Conservation (phyloP, 1,140 invertebrate species). For the Drosophila ambigua region DNA sequence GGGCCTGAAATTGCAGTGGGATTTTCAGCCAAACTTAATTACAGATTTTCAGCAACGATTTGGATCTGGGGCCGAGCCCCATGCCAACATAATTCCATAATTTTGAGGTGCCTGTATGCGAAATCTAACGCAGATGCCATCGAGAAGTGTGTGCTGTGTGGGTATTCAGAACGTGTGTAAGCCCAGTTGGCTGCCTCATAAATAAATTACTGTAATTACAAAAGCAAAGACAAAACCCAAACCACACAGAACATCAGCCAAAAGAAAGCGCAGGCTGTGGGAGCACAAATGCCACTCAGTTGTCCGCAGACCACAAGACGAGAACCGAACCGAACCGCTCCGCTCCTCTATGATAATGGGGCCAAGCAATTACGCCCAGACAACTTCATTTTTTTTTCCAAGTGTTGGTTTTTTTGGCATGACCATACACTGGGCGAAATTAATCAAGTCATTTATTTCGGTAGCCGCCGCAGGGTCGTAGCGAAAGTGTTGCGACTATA, state of each 20-base stretch:
- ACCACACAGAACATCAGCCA: neutral
- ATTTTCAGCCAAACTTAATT: slow-evolving; percentile 36
- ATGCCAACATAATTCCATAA: slow-evolving; percentile 42
- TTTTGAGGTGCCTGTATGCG: slow-evolving; percentile 12
- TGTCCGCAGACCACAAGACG: slow-evolving; percentile 35
- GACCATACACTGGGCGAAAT: slow-evolving; percentile 63
- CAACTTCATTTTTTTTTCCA: slow-evolving; percentile 51
- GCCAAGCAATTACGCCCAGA: slow-evolving; percentile 76
- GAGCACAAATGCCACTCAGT: slow-evolving; percentile 68
- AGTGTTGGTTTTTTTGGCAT: slow-evolving; percentile 9
- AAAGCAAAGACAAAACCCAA: slow-evolving; percentile 38
- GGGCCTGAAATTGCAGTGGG: slow-evolving; percentile 15
- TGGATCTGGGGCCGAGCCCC: slow-evolving; percentile 11
- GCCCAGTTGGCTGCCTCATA: slow-evolving; percentile 33
- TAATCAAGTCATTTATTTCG: slow-evolving; percentile 64
- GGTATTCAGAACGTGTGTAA: slow-evolving; percentile 64
- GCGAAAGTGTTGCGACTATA: slow-evolving; percentile 64
- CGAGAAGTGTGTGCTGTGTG: slow-evolving; percentile 9
- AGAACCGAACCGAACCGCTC: slow-evolving; percentile 35
- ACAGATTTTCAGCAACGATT: slow-evolving; percentile 42
- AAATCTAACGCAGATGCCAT: slow-evolving; percentile 29
- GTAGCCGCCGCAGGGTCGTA: neutral
- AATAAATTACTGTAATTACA: slow-evolving; percentile 75
- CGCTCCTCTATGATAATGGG: slow-evolving; percentile 38
- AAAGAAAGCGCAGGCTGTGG: slow-evolving; percentile 75